Evolutionary conservation across 2,113 vertebrate species (phyloP), one percentile per base, ranked within the genome.

Genomic region (Lasiurus borealis): DNA sequence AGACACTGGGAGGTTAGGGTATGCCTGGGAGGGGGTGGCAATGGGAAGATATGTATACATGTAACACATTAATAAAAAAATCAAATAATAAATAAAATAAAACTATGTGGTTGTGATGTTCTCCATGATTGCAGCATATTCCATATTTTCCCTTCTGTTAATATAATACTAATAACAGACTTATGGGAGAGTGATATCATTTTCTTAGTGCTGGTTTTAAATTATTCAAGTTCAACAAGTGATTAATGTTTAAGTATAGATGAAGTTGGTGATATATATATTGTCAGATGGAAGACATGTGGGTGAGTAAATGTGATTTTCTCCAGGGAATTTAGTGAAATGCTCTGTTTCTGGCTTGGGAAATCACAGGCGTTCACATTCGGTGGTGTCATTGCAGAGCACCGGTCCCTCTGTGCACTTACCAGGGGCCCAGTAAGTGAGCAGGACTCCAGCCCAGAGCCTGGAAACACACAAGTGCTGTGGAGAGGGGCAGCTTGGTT

Each of bases 401-500:
- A 0, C 8, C 8, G 64, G 13, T 40, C 71, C 48, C 0, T 0
- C 64, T 50, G 19, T 54, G n/a, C 9, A 36, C 21, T 9, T 52
- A 88, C 19, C 25, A 78, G 18, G 77, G 48, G 0, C 1, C 59
- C 4, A 29, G 31, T n/a, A 71, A 52, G 69, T 64, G 46, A 86
- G 14, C 15, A 0, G 0, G 76, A 21, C 88, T 94, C 64, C 80
- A 6, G 16, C 0, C 2, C 80, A 52, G 75, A 94, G 48, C 57
- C 27, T 73, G 10, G 8, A 52, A 91, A 85, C 3, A 5, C n/a
- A 3, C 3, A 3, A 7, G 46, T 0, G 1, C 3, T 11, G 1
- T 2, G 19, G 29, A 69, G 66, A 76, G 4, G 0, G 8, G 44
- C 48, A 57, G 50, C 31, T 81, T 25, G 48, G 15, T 62, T n/a